phyloP scores from a whole-genome alignment of 1,140 invertebrate genomes.

The Solen grandis region DNA sequence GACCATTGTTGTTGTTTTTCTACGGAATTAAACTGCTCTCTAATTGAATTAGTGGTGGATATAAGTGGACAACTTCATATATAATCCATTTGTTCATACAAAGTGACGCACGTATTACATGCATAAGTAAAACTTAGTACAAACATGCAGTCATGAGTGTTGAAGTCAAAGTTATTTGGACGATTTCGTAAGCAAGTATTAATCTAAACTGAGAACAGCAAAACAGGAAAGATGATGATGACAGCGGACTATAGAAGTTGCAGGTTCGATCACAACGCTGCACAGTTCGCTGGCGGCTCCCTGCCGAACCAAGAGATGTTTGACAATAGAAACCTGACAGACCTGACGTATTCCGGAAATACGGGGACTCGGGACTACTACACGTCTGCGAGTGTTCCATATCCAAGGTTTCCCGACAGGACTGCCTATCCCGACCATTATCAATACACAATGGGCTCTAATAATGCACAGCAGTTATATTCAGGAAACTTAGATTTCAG shows the following conservation, averaged over 20 bases:
- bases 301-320: constrained; percentile 59
- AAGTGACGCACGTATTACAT: no score
- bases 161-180: no score
- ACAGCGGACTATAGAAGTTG: constrained; percentile 77
- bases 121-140: no score
- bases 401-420: constrained; percentile 47
- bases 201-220: no score
- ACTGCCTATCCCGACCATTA: constrained; percentile 38
- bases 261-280: constrained; percentile 69
- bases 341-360: constrained; percentile 73
- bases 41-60: no score
- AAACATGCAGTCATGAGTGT: no score
- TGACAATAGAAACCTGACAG: constrained; percentile 70
- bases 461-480: neutral
- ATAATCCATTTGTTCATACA: no score
- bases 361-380: constrained; percentile 57
- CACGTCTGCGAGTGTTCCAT: constrained; percentile 51
- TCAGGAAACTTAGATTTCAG: constrained; percentile 25
- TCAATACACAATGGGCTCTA: constrained; percentile 22
- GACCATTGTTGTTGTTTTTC: no score
- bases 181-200: no score
- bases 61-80: no score
- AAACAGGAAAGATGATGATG: constrained; percentile 74
- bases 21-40: no score
- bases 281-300: constrained; percentile 37